phyloP scores from a whole-genome alignment of 2,888 invertebrate genomes.

The Lysandra coridon region DNA sequence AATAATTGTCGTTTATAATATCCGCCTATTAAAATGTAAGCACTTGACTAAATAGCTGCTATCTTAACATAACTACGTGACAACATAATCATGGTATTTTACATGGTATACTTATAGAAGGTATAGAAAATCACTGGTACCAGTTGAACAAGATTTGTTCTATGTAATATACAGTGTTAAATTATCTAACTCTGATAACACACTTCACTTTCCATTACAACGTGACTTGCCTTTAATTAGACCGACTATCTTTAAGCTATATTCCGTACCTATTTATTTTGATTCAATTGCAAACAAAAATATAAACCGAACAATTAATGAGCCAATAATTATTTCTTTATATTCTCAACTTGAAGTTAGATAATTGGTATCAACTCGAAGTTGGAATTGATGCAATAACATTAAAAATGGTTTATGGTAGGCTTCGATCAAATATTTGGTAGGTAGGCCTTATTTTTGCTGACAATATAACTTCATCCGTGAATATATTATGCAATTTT shows the following conservation, averaged over 20 bases:
- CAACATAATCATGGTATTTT: background rate
- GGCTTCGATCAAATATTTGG: too few relatives aligned
- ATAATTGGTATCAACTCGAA: too few relatives aligned
- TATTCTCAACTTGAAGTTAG: too few relatives aligned
- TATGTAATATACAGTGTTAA: slow-evolving; percentile 10
- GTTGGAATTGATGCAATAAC: too few relatives aligned
- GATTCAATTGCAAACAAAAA: too few relatives aligned
- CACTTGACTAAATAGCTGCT: background rate
- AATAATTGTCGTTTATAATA: too few relatives aligned
- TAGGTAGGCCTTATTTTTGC: background rate
- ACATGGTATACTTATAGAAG: background rate
- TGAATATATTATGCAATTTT: too few relatives aligned
- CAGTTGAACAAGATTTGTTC: background rate
- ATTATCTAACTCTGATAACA: slow-evolving; percentile 14
- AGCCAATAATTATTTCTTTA: too few relatives aligned
- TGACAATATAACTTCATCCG: background rate
- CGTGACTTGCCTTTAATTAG: background rate
- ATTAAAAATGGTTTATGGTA: background rate
- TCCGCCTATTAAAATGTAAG: too few relatives aligned
- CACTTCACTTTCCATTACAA: slow-evolving; percentile 5
- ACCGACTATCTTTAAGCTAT: background rate
- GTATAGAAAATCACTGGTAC: slow-evolving; percentile 1
- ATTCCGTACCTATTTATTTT: too few relatives aligned
- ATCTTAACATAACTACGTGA: background rate
- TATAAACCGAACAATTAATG: too few relatives aligned